Evolutionary conservation across 2,113 vertebrate species (phyloP).

Genomic region (Poeciliopsis turrubarensis): DNA sequence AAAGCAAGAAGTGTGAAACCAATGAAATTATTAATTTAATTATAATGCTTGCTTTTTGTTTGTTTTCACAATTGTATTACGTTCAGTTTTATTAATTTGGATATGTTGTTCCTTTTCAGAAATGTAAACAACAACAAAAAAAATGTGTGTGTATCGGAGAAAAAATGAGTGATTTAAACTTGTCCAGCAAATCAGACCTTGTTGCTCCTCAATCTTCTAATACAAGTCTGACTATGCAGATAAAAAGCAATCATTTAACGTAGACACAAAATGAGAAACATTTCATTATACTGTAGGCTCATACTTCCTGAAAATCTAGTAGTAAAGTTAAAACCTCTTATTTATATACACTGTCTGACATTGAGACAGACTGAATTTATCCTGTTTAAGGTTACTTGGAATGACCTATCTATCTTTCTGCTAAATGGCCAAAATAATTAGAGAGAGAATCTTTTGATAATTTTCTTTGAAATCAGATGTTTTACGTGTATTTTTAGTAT

Average conservation of each 20-base stretch:
- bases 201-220: too few relatives aligned
- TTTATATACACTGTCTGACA: too few relatives aligned
- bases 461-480: too few relatives aligned
- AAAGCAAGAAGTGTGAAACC: background rate
- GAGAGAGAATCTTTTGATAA: too few relatives aligned
- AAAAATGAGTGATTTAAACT: conserved; percentile 31
- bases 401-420: too few relatives aligned
- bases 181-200: background rate
- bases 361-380: too few relatives aligned
- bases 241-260: conserved; percentile 12
- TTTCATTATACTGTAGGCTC: background rate
- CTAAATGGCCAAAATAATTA: too few relatives aligned
- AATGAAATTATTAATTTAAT: background rate
- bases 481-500: too few relatives aligned
- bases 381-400: too few relatives aligned
- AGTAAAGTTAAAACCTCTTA: too few relatives aligned
- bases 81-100: conserved; percentile 3
- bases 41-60: background rate
- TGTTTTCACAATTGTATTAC: background rate
- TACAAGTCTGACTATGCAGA: conserved; percentile 45
- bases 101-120: conserved; percentile 7
- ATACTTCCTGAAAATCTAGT: too few relatives aligned
- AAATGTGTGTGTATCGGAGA: background rate
- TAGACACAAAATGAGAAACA: conserved; percentile 16
- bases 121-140: conserved; percentile 23